These are phyloP conservation scores for Panthera leo DNA, from an alignment of 2,113 vertebrate genomes.

Conservation along the genomic window DNA sequence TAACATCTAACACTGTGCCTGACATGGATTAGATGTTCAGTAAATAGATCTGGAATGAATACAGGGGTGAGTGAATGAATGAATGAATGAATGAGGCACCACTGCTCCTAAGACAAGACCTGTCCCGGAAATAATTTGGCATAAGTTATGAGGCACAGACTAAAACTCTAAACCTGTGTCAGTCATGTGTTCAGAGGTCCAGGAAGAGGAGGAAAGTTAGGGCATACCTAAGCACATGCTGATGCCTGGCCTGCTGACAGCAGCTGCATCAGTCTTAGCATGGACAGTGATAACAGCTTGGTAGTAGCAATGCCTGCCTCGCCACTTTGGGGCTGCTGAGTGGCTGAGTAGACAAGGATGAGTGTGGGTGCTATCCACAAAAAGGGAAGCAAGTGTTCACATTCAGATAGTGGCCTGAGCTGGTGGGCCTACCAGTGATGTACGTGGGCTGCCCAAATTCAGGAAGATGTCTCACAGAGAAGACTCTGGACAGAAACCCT, in stretches of 20 bases:
- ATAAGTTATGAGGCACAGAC: background rate
- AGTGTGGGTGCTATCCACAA: background rate
- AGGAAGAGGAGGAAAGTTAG: background rate
- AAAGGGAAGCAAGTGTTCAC: background rate
- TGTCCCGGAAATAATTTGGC: background rate
- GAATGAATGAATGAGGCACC: background rate
- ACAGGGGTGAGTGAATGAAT: background rate
- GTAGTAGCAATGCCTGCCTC: fast-evolving
- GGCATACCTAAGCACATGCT: background rate
- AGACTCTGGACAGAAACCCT: background rate
- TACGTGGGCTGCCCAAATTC: background rate
- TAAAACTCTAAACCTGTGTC: background rate
- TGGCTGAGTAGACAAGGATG: background rate
- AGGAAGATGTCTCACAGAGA: background rate
- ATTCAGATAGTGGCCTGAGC: background rate
- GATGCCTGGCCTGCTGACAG: background rate
- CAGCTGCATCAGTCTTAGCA: background rate
- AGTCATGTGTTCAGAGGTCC: background rate
- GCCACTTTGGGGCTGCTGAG: background rate
- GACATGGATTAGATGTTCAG: background rate
- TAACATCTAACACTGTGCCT: background rate
- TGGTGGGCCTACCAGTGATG: background rate
- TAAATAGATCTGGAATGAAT: background rate
- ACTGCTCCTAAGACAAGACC: background rate
- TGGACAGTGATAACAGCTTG: background rate